Evolutionary conservation across 2,113 vertebrate genomes (phyloP).

Genomic region (Ciconia stormi): DNA sequence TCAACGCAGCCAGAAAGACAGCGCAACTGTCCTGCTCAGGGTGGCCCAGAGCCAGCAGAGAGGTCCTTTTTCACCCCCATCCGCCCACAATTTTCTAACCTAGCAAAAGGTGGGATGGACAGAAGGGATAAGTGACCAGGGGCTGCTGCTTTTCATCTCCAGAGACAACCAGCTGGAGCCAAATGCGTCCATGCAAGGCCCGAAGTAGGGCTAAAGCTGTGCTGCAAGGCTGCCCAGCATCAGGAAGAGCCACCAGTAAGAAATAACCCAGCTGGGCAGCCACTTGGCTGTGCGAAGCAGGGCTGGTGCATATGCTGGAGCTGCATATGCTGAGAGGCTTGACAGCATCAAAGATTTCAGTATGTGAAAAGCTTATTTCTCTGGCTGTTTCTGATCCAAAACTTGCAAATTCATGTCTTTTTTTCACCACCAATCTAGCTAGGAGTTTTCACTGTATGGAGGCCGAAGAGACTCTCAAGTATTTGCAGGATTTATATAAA

Average conservation of each 20-base stretch:
- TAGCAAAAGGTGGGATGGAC: background rate
- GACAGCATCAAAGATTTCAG: background rate
- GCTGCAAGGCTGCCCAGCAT: background rate
- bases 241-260: background rate
- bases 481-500: background rate
- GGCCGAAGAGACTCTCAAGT: background rate
- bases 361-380: background rate
- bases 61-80: background rate
- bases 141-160: background rate
- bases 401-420: background rate
- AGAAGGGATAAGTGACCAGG: background rate
- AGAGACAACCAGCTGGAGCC: background rate
- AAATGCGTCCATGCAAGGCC: background rate
- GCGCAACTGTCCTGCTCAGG: rapidly evolving
- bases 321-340: background rate
- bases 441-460: background rate
- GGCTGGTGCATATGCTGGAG: background rate
- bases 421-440: background rate
- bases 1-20: background rate
- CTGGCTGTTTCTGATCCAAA: background rate
- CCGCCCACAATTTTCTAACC: background rate
- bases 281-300: rapidly evolving
- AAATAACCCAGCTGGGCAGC: background rate
- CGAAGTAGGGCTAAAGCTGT: background rate
- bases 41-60: background rate